Evolutionary conservation across 2,113 vertebrate species (phyloP).

Genomic region (Chauna torquata): DNA sequence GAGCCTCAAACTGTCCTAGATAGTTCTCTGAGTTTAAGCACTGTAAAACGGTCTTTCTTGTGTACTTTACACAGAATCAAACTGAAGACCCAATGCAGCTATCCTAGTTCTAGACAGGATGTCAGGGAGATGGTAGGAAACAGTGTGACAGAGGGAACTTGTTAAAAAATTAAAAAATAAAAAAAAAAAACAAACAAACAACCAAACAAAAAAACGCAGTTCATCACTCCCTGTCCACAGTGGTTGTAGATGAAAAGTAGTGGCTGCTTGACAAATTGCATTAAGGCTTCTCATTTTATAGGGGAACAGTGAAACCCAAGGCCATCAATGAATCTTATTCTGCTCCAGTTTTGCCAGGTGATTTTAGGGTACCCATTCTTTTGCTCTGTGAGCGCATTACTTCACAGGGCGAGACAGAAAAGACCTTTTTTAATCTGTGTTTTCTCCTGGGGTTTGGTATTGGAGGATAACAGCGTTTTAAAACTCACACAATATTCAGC

Average conservation of each 20-base stretch:
- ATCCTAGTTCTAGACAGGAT: background rate
- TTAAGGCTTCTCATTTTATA: background rate
- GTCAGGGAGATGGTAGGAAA: background rate
- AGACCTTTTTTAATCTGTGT: background rate
- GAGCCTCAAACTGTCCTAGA: background rate
- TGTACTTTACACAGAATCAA: background rate
- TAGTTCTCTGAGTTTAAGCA: background rate
- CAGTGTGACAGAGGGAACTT: background rate
- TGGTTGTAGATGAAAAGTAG: too few species aligned
- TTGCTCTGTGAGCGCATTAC: background rate
- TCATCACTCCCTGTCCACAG: background rate
- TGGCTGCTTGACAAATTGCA: background rate
- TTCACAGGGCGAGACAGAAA: background rate
- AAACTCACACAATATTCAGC: background rate
- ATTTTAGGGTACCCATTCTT: background rate
- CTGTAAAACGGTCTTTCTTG: background rate
- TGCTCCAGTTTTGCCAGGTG: background rate
- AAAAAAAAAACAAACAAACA: too few species aligned
- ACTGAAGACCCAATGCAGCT: background rate
- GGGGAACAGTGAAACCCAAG: background rate
- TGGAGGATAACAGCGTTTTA: background rate
- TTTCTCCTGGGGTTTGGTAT: background rate
- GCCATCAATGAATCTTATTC: background rate
- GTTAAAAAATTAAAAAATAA: background rate
- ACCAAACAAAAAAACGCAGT: background rate